Conservation (phyloP, 2,797 vertebrate species). For the Dromococcyx pavoninus region DNA sequence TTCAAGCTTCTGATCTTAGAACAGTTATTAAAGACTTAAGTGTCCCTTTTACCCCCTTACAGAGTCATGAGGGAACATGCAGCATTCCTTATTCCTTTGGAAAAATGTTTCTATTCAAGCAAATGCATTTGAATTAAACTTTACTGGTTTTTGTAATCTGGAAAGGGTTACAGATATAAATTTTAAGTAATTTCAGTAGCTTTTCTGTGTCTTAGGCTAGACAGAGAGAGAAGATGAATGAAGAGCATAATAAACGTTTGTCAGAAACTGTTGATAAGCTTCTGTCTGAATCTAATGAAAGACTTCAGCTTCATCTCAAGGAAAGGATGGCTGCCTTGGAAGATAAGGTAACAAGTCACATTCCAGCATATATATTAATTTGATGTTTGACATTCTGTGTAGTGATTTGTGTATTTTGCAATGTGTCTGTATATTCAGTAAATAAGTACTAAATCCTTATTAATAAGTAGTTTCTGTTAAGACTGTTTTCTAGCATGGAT, state of each 20-base stretch:
- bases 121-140: not conserved
- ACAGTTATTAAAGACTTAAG: not conserved
- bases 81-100: not conserved
- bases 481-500: not conserved
- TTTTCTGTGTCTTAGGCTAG: constrained; percentile 80
- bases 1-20: not conserved
- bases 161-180: not conserved
- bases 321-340: constrained; percentile 97
- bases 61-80: not conserved
- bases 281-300: constrained; percentile 94
- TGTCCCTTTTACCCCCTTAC: not conserved
- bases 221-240: constrained; percentile 98
- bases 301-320: constrained; percentile 96
- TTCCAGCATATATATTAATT: not conserved
- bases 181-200: not conserved
- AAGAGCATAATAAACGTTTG: constrained; percentile 95
- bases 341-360: constrained; percentile 84
- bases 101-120: not conserved
- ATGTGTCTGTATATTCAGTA: not conserved
- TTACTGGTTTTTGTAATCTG: not conserved
- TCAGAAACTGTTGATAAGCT: constrained; percentile 97
- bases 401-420: not conserved
- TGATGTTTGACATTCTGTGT: not conserved
- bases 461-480: not conserved
- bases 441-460: not conserved